Evolutionary conservation across 2,113 vertebrate genomes (phyloP).

Genomic region (Chaenogobius annularis): DNA sequence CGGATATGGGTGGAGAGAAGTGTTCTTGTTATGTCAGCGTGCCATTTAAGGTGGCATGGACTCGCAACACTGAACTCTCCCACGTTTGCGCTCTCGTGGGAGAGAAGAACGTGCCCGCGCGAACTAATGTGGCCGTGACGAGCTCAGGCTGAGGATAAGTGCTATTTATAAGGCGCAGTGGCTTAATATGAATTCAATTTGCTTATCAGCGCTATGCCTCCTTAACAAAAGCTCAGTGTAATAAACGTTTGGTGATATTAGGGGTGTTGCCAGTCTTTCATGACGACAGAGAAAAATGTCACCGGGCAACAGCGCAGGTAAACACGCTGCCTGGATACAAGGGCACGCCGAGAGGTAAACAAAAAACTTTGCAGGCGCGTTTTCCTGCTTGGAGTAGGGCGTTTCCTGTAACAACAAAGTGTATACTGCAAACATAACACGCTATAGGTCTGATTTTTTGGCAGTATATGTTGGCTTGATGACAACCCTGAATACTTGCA

Average conservation of each 20-base stretch:
- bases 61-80: background rate
- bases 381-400: background rate
- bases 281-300: slow-evolving; percentile 69
- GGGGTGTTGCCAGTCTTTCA: slow-evolving; percentile 45
- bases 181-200: background rate
- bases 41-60: slow-evolving; percentile 73
- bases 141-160: background rate
- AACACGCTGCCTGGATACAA: slow-evolving; percentile 71
- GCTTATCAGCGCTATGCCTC: slow-evolving; percentile 23
- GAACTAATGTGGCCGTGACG: background rate
- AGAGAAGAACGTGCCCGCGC: slow-evolving; percentile 26
- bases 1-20: slow-evolving; percentile 66
- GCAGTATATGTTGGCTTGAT: background rate
- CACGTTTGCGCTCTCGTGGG: background rate
- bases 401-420: background rate
- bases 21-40: slow-evolving; percentile 71
- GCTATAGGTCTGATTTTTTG: background rate
- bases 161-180: background rate
- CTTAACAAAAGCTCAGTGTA: slow-evolving; percentile 68
- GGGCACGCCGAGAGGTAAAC: slow-evolving; percentile 40
- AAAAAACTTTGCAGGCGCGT: slow-evolving; percentile 25
- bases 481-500: background rate
- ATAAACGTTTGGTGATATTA: slow-evolving; percentile 29
- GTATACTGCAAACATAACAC: background rate
- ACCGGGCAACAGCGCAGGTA: slow-evolving; percentile 72